Percentiles rank a stretch among this genome's conserved stretches.
phyloP scores from a whole-genome alignment of 2,888 invertebrate species.

The Aquatica leii region DNA sequence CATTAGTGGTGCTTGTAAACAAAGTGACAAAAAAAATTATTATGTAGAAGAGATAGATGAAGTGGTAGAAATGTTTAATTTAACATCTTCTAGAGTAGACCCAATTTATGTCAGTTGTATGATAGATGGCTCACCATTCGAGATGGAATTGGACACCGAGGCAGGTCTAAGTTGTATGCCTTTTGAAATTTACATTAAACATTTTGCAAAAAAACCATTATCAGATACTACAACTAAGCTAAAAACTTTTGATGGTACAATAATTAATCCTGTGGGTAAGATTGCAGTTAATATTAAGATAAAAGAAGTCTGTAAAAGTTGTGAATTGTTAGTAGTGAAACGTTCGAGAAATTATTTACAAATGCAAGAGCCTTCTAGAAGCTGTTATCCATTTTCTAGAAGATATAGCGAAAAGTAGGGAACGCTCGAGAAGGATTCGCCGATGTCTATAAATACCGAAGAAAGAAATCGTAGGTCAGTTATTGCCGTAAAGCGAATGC shows the following conservation, averaged over 20 bases:
- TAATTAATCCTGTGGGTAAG: neutral
- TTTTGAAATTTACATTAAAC: neutral
- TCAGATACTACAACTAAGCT: neutral
- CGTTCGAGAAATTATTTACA: too few species aligned
- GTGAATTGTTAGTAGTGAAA: neutral
- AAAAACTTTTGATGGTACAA: neutral
- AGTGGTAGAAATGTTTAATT: too few species aligned
- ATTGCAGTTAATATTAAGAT: neutral
- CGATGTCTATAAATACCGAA: too few species aligned
- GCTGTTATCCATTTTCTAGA: too few species aligned
- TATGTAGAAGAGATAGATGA: too few species aligned
- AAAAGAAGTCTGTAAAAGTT: neutral
- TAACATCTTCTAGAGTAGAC: neutral
- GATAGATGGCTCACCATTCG: neutral
- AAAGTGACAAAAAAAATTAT: neutral
- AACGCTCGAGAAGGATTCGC: too few species aligned
- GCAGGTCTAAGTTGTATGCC: neutral
- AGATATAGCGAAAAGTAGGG: too few species aligned
- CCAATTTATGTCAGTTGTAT: neutral
- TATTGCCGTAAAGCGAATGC: too few species aligned
- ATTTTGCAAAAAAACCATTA: neutral
- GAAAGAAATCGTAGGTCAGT: too few species aligned
- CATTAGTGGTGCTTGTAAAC: neutral
- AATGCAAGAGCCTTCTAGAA: too few species aligned
- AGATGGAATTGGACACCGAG: too few species aligned